Base-by-base conservation (phyloP, 2,113 vertebrate species). In the Turdus rufiventris region DNA sequence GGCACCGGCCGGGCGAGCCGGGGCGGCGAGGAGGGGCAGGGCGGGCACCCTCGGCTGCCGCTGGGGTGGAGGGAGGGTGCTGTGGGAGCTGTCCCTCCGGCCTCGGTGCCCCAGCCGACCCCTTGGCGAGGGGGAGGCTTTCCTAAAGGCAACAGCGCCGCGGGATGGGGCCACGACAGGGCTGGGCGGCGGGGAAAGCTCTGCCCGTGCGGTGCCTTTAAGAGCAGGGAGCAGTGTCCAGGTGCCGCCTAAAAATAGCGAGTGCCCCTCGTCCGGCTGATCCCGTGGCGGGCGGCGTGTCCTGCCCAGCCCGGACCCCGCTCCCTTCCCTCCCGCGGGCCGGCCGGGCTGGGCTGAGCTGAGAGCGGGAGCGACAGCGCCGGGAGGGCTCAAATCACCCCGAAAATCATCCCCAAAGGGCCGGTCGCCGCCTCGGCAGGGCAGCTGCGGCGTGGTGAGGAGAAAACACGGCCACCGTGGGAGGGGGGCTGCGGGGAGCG, bases 161-260 rank as follows among this genome's bases (percentile, higher is more conserved):
- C 9, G 5, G 11, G 51, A 72, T 38, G 67, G 38, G 67, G 38
- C 47, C 14, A 12, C 1, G 3, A 8, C 6, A 4, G 40, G n/a
- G 45, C 8, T 25, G 50, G 23, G 65, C 20, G 4, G 65, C 20
- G 4, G 29, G 24, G 4, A 7, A 28, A 53, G 67, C 34, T 28
- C 25, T 65, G 38, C 50, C 48, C 5, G 14, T 6, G 4, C 12
- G 84, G 85, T 81, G 51, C 56, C 95, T 92, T 95, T 96, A 96
- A 93, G 92, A 94, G 67, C 45, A 6, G 73, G 72, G 73, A 94
- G 62, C 40, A 0, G 7, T 12, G 85, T 50, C 67, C 33, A 5
- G 6, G 62, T 58, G 65, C 45, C 29, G 42, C 77, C 97, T 98
- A 98, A 98, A 98, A 98, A 98, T 98, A 97, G 91, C 3, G 38